phyloP scores from a whole-genome alignment of 2,113 vertebrate species.

The Potamarius usumacintae region DNA sequence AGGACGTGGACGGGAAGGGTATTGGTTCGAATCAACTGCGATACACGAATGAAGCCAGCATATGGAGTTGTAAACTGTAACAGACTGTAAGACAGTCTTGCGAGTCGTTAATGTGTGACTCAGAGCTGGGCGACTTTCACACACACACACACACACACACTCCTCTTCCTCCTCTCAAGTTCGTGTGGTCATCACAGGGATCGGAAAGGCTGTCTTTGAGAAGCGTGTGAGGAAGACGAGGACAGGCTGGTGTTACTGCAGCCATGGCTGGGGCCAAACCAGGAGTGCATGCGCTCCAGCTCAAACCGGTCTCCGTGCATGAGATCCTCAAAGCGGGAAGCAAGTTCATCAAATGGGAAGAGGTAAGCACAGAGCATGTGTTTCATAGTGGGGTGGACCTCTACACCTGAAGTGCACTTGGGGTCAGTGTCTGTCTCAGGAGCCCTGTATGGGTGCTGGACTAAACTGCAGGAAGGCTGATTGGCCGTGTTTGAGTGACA shows the following conservation, averaged over 20 bases:
- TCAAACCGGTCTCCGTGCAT: conserved; percentile 83
- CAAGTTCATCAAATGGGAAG: conserved; percentile 93
- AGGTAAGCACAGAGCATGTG: conserved; percentile 70
- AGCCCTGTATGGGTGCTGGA: background rate
- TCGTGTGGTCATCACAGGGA: background rate
- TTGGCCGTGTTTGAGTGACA: conserved; percentile 39
- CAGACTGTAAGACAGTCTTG: background rate
- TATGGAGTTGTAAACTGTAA: conserved; percentile 15
- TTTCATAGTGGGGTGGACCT: too few relatives aligned
- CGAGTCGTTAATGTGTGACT: conserved; percentile 49
- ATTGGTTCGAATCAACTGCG: conserved; percentile 39
- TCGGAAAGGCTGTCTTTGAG: conserved; percentile 22
- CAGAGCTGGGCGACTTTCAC: conserved; percentile 9
- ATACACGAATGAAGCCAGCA: background rate
- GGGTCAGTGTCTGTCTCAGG: background rate
- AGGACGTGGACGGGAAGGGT: conserved; percentile 51
- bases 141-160: background rate
- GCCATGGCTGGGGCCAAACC: conserved; percentile 89
- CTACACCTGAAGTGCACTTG: too few relatives aligned
- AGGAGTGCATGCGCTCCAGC: conserved; percentile 87
- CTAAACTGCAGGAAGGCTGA: background rate
- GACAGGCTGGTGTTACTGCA: conserved; percentile 65
- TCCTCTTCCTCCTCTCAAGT: background rate
- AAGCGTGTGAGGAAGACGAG: conserved; percentile 37
- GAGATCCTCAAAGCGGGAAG: conserved; percentile 79